Base-by-base conservation (phyloP, 2,888 invertebrate genomes). In the Drosophila tripunctata region DNA sequence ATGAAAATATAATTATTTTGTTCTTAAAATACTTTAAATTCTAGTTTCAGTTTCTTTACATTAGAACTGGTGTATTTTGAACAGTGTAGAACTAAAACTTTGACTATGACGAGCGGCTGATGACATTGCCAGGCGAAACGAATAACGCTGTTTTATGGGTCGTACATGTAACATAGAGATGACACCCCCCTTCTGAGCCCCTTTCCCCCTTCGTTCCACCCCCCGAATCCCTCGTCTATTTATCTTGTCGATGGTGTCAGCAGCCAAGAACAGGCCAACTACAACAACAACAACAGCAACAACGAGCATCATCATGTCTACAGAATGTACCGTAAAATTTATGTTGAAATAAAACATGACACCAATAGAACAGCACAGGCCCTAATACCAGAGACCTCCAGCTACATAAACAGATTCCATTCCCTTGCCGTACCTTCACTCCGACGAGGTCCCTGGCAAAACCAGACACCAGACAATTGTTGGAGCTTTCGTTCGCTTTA, bases 261-360 rank as follows among this genome's bases (percentile, higher is more conserved):
- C 50, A 43, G 27, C 40, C 31, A 43, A 54, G 54, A 45, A 54
- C 54, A 54, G 54, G 4, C 22, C 50, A 14, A 40, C 38, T 31
- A 30, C 21, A 48, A 43, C 22, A 48, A 51, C 38, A 40, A 51
- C 24, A 43, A 30, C 4, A 17, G 7, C 4, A 10, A 31, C 12
- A n/a, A 31, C 17, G 3, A 15, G 10, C 5, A 50, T 30, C 61
- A 36, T 27, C 24, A 35, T 41, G 57, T 36, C 50, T 48, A 54
- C 24, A 54, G 62, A 73, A 73, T 66, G 57, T 69, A 64, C 58
- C 76, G 69, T 73, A 67, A 67, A 74, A 80, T 83, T 76, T 65
- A 82, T 82, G 86, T 71, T 65, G 80, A 82, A 82, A 79, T 67
- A 85, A 77, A 84, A 68, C 65, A 62, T 69, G 70, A 62, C 67